A percentile compares a stretch with the other conserved stretches of the same genome.
These are phyloP conservation scores for Excalfactoria chinensis DNA, from an alignment of 2,113 vertebrate genomes.

Conservation along the genomic window DNA sequence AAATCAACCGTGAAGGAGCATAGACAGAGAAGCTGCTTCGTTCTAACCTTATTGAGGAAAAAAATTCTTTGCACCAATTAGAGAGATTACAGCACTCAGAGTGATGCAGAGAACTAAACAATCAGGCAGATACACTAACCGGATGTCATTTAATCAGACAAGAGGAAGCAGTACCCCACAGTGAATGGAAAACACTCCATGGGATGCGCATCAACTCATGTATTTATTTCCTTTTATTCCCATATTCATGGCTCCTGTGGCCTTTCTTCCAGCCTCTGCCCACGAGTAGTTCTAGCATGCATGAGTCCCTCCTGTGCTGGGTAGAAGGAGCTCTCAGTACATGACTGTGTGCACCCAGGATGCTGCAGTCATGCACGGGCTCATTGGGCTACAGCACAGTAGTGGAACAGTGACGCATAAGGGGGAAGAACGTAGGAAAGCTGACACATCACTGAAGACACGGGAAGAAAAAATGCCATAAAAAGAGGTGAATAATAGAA, in stretches of 20 bases:
- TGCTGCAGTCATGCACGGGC: too few relatives aligned
- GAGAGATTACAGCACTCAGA: conserved; percentile 43
- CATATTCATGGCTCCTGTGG: not conserved
- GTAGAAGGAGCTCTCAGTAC: not conserved
- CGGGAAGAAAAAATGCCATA: not conserved
- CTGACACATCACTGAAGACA: not conserved
- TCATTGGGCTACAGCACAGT: fast-evolving
- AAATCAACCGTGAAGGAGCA: not conserved
- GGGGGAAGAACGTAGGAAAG: not conserved
- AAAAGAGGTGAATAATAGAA: not conserved
- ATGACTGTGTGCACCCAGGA: fast-evolving
- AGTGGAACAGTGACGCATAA: not conserved
- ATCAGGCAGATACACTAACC: not conserved
- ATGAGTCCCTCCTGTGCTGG: fast-evolving
- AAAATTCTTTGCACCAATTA: conserved; percentile 30
- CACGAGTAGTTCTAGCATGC: not conserved
- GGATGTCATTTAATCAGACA: conserved; percentile 42
- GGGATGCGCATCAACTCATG: not conserved
- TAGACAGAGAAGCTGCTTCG: not conserved
- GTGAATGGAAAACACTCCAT: not conserved
- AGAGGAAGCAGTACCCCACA: not conserved
- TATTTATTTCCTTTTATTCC: not conserved
- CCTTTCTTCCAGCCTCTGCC: not conserved
- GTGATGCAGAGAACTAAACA: conserved; percentile 41
- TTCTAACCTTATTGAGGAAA: not conserved